Conservation (phyloP, 2,797 vertebrate genomes). For the Mormyrops attenuatus region DNA sequence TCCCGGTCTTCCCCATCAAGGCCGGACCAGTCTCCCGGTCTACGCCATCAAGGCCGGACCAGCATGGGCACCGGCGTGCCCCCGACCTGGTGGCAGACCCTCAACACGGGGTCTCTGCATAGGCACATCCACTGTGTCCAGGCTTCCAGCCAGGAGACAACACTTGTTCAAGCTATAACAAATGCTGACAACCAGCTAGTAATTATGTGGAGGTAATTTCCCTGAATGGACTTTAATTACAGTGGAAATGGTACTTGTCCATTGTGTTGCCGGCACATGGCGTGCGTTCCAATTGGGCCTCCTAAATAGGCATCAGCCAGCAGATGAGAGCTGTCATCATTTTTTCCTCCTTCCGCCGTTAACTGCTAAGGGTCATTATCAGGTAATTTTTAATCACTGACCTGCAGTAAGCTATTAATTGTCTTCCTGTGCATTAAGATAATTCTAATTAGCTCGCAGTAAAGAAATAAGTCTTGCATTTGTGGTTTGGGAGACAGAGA, state of each 20-base stretch:
- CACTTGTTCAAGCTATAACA: slow-evolving; percentile 51
- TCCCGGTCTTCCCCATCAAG: slow-evolving; percentile 28
- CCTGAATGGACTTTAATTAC: slow-evolving; percentile 77
- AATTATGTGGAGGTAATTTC: slow-evolving; percentile 73
- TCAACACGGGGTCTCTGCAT: slow-evolving; percentile 40
- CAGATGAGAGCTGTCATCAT: slow-evolving; percentile 49
- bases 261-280: slow-evolving; percentile 54
- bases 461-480: slow-evolving; percentile 43
- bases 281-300: slow-evolving; percentile 48
- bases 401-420: slow-evolving; percentile 55
- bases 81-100: slow-evolving; percentile 42
- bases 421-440: slow-evolving; percentile 54
- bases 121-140: slow-evolving; percentile 47
- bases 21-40: slow-evolving; percentile 38
- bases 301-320: slow-evolving; percentile 52
- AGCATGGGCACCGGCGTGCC: slow-evolving; percentile 28
- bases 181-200: slow-evolving; percentile 73
- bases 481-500: slow-evolving; percentile 30
- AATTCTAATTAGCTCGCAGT: slow-evolving; percentile 49
- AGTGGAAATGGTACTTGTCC: slow-evolving; percentile 55
- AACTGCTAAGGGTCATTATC: slow-evolving; percentile 47
- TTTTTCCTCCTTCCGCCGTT: slow-evolving; percentile 43
- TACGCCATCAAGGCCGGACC: neutral
- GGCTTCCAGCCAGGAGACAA: slow-evolving; percentile 45
- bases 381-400: slow-evolving; percentile 55